Evolutionary conservation across 2,797 vertebrate species (phyloP), one percentile per base, ranked within the genome.

Genomic region (Arctocebus calabarensis): DNA sequence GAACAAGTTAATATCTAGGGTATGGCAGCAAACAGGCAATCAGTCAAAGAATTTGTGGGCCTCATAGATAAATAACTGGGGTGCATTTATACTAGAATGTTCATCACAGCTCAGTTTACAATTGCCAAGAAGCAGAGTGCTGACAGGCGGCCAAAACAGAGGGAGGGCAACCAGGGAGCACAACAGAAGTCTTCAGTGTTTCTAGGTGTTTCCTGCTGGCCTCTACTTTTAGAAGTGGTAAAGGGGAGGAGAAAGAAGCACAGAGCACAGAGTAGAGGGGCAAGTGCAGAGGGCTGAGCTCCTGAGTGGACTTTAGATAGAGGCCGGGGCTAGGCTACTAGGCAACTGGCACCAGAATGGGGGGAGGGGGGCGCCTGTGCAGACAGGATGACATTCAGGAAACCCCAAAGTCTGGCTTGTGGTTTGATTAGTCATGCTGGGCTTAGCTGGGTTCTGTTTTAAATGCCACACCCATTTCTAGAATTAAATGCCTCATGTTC

Each of bases 291-390:
- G 6, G 23, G 25, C 29, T 13, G 14, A 57, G 19, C 7, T 55
- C 2, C 55, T 32, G 12, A 8, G 20, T 2, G 0, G 20, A 27
- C 43, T 37, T 32, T 6, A 52, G 59, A 61, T 6, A 52, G 52
- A 66, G 13, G 34, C 2, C 12, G 20, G 66, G 57, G 16, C 37
- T 64, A 64, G 59, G 25, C 34, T 61, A 12, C 13, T 37, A n/a
- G 55, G 45, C 59, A 13, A 23, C 43, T 2, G 12, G 23, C 20
- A n/a, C 23, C 22, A 23, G 62, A 55, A 48, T 3, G 13, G 19
- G 0, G 19, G 7, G 34, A 13, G 19, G 0, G 19, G 7, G 34
- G 34, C 25, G 68, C 34, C 84, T 1, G 23, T 3, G 8, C 1
- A 13, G 32, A 40, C 4, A 1, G 14, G 66, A 32, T 17, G 37